phyloP scores from a whole-genome alignment of 2,888 invertebrate genomes.

The Drosophila meridionalis region DNA sequence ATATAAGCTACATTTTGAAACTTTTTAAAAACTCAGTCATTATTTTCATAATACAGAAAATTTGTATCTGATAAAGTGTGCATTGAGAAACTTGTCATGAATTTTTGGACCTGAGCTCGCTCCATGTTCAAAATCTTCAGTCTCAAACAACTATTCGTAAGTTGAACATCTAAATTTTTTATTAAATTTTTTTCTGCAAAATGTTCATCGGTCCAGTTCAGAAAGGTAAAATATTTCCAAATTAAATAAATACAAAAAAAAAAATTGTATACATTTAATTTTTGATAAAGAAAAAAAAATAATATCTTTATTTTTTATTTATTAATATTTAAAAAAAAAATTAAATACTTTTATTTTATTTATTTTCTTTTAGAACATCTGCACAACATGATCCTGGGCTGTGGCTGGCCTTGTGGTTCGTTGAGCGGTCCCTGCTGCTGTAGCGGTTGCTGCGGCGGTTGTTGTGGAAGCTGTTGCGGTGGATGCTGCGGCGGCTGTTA shows the following conservation, averaged over 20 bases:
- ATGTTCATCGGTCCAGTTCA: constrained; percentile 43
- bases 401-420: constrained; percentile 59
- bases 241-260: too few relatives aligned
- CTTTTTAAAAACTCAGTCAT: not conserved
- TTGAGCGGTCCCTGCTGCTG: constrained; percentile 57
- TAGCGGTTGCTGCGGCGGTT: constrained; percentile 24
- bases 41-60: not conserved
- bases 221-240: not conserved
- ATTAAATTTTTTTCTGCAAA: not conserved
- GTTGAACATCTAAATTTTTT: constrained; percentile 30
- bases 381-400: constrained; percentile 46
- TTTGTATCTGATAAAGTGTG: not conserved
- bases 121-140: not conserved
- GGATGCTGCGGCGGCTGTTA: constrained; percentile 17
- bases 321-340: too few relatives aligned
- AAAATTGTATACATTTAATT: too few relatives aligned
- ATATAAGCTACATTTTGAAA: too few relatives aligned
- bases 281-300: too few relatives aligned
- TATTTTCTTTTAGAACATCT: not conserved
- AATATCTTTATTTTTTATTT: not conserved
- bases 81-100: not conserved
- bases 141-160: not conserved
- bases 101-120: not conserved
- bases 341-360: too few relatives aligned
- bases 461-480: constrained; percentile 12